phyloP scores from a whole-genome alignment of 2,797 vertebrate species.

The Hemibagrus guttatus region DNA sequence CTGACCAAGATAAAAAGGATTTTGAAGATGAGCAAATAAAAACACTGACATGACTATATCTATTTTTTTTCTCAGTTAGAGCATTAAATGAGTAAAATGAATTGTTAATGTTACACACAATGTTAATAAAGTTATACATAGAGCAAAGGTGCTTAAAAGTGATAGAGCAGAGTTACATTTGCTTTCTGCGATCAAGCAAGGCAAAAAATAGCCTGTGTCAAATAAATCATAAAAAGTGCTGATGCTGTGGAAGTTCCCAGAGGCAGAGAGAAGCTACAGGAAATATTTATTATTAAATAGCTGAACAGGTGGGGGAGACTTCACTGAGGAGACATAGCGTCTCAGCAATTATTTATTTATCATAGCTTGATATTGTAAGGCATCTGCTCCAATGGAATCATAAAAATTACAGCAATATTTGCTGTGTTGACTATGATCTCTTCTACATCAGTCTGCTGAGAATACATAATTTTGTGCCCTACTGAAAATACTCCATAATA shows the following conservation, averaged over 20 bases:
- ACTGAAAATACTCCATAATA: slow-evolving; percentile 15
- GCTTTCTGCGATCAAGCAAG: neutral
- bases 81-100: neutral
- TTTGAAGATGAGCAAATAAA: neutral
- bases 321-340: slow-evolving; percentile 39
- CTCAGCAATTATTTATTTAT: slow-evolving; percentile 57
- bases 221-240: slow-evolving; percentile 21
- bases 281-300: slow-evolving; percentile 60
- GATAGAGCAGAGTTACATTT: neutral
- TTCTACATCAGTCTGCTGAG: slow-evolving; percentile 6
- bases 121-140: neutral
- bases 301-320: slow-evolving; percentile 47
- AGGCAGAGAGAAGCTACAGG: slow-evolving; percentile 45
- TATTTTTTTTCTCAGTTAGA: neutral
- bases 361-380: slow-evolving; percentile 40
- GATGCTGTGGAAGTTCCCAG: slow-evolving; percentile 16
- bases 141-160: neutral
- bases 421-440: neutral
- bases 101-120: neutral
- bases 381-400: slow-evolving; percentile 30
- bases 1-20: neutral
- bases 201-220: neutral
- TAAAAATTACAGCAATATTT: slow-evolving; percentile 35
- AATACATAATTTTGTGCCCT: slow-evolving; percentile 3
- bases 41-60: neutral